These are phyloP conservation scores for Steinernema feltiae DNA, from an alignment of 1,140 invertebrate genomes.

Conservation along the genomic window DNA sequence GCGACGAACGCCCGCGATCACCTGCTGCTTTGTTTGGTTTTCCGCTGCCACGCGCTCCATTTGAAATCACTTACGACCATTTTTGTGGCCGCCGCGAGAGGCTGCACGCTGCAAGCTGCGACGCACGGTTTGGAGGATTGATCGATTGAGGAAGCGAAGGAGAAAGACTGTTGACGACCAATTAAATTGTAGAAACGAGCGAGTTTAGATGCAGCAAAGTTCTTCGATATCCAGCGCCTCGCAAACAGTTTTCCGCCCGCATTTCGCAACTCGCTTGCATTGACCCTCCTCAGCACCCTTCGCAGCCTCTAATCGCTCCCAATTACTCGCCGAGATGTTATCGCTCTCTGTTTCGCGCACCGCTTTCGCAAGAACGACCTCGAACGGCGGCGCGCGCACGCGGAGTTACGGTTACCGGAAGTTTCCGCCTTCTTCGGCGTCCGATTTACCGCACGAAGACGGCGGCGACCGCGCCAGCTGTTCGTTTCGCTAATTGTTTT, in stretches of 20 bases:
- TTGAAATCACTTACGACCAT: neutral
- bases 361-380: neutral
- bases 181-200: too few species aligned
- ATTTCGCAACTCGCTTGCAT: too few species aligned
- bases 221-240: too few species aligned
- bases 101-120: too few species aligned
- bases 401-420: constrained; percentile 8
- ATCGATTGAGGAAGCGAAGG: too few species aligned
- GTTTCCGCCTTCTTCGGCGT: neutral
- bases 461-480: neutral
- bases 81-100: too few species aligned
- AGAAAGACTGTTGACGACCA: too few species aligned
- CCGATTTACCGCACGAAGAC: neutral
- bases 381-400: neutral
- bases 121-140: too few species aligned
- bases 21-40: neutral
- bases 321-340: neutral
- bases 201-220: too few species aligned
- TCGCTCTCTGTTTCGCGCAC: neutral
- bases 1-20: neutral
- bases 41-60: neutral
- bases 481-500: constrained; percentile 14
- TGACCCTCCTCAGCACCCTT: too few species aligned
- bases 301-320: neutral
- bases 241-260: too few species aligned